Percentiles rank a stretch among this genome's conserved stretches.
Evolutionary conservation across 2,888 invertebrate genomes (phyloP).

Genomic region (Lypha dubia): DNA sequence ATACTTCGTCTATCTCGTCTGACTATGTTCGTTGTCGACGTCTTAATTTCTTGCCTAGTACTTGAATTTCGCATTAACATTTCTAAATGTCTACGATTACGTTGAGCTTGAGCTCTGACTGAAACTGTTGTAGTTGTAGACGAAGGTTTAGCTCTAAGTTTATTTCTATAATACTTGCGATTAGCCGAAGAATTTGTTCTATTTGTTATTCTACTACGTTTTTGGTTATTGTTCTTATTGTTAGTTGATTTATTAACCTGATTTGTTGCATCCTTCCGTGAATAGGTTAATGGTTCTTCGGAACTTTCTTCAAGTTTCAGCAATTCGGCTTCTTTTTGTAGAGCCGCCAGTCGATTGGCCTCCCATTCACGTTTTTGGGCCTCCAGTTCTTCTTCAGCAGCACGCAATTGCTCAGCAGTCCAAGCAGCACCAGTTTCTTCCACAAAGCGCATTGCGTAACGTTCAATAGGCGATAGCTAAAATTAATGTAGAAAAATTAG

Average conservation of each 20-base stretch:
- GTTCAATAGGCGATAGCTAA: constrained; percentile 96
- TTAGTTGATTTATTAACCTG: constrained; percentile 88
- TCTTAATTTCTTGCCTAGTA: constrained; percentile 43
- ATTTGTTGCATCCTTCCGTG: constrained; percentile 89
- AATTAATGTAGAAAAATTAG: constrained; percentile 23
- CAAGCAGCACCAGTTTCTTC: constrained; percentile 91
- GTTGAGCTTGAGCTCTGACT: constrained; percentile 9
- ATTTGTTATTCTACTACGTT: constrained; percentile 56
- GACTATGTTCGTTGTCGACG: constrained; percentile 7
- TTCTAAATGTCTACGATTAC: constrained; percentile 26
- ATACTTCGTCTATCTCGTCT: constrained; percentile 29
- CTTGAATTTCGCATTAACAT: constrained; percentile 36
- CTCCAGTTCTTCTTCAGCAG: constrained; percentile 94
- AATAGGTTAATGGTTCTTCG: constrained; percentile 89
- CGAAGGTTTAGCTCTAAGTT: constrained; percentile 45
- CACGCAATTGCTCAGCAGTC: constrained; percentile 93
- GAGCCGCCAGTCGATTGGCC: constrained; percentile 89
- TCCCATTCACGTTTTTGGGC: constrained; percentile 95
- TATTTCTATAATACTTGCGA: constrained; percentile 60
- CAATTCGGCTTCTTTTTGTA: constrained; percentile 87
- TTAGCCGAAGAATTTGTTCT: constrained; percentile 57
- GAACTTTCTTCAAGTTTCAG: constrained; percentile 85
- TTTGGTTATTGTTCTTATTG: constrained; percentile 73
- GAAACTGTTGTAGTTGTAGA: constrained; percentile 2
- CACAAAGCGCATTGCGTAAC: constrained; percentile 96